These are phyloP conservation scores for Macaria liturata DNA, from an alignment of 2,888 invertebrate genomes.

Conservation along the genomic window DNA sequence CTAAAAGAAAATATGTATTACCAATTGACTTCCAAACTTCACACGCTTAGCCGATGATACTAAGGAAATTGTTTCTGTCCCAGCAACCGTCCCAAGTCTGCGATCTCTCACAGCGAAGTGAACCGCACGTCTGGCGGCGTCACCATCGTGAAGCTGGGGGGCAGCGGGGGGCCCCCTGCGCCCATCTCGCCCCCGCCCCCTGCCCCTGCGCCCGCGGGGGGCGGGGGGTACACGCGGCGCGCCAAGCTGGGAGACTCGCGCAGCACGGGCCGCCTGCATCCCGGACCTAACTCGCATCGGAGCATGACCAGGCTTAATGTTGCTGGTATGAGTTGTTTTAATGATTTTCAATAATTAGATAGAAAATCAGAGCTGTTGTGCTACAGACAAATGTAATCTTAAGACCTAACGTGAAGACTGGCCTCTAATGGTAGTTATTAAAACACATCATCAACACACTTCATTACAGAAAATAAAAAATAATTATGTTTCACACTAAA, in stretches of 20 bases:
- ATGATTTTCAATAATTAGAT: too few relatives aligned
- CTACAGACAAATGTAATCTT: too few relatives aligned
- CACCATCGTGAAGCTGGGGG: conserved; percentile 90
- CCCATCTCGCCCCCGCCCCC: conserved; percentile 24
- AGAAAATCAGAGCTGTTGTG: too few relatives aligned
- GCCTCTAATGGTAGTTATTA: too few relatives aligned
- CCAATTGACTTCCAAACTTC: too few relatives aligned
- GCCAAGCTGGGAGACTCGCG: conserved; percentile 89
- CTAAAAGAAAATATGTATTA: too few relatives aligned
- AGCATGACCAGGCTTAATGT: conserved; percentile 92
- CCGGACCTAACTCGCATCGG: conserved; percentile 88
- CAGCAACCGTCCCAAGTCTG: conserved; percentile 64
- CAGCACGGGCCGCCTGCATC: conserved; percentile 89
- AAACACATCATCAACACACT: too few relatives aligned
- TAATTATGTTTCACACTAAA: too few relatives aligned
- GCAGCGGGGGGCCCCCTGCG: conserved; percentile 46
- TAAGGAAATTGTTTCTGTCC: conserved; percentile 5
- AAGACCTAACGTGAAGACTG: too few relatives aligned
- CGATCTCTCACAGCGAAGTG: conserved; percentile 79
- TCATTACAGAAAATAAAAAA: too few relatives aligned
- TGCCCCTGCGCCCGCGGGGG: conserved; percentile 28
- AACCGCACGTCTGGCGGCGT: conserved; percentile 89
- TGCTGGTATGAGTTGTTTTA: conserved; percentile 70
- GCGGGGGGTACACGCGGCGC: conserved; percentile 78
- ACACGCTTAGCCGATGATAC: too few relatives aligned